phyloP scores from a whole-genome alignment of 2,888 invertebrate genomes.

The Herminia tarsipennalis region DNA sequence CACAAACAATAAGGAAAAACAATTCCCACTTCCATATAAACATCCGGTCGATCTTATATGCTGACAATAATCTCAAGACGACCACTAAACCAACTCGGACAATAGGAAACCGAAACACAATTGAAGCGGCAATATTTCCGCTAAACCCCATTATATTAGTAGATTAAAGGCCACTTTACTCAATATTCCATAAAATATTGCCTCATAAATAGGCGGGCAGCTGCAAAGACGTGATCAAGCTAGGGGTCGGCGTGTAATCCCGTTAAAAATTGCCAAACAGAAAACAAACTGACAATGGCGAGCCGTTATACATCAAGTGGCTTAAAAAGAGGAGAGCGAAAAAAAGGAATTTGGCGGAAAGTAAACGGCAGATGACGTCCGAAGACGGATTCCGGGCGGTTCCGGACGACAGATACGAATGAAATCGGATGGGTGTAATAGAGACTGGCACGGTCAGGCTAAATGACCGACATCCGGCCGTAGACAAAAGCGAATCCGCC shows the following conservation, averaged over 20 bases:
- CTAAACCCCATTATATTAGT: slow-evolving; percentile 80
- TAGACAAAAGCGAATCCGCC: slow-evolving; percentile 82
- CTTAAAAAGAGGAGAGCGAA: slow-evolving; percentile 66
- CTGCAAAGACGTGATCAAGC: slow-evolving; percentile 79
- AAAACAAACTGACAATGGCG: slow-evolving; percentile 79
- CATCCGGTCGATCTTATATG: slow-evolving; percentile 26
- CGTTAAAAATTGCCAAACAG: slow-evolving; percentile 84
- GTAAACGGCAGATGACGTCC: slow-evolving; percentile 71
- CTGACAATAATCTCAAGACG: slow-evolving; percentile 56
- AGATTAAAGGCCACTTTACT: slow-evolving; percentile 85
- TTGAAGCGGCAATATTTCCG: slow-evolving; percentile 62
- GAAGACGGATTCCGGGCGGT: slow-evolving; percentile 74
- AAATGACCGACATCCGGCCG: slow-evolving; percentile 82
- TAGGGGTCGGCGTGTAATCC: slow-evolving; percentile 72
- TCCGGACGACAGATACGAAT: slow-evolving; percentile 80
- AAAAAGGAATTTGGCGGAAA: slow-evolving; percentile 62
- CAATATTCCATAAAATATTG: slow-evolving; percentile 84
- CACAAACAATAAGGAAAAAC: slow-evolving; percentile 6
- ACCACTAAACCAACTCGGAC: slow-evolving; percentile 57
- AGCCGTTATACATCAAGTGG: slow-evolving; percentile 75
- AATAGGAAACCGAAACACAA: slow-evolving; percentile 75
- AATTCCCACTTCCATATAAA: slow-evolving; percentile 19
- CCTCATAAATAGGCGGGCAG: slow-evolving; percentile 80
- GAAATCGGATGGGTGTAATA: slow-evolving; percentile 81
- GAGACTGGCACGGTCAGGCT: slow-evolving; percentile 77